Conservation (phyloP, 2,113 vertebrate species). For the Varanus komodoensis region DNA sequence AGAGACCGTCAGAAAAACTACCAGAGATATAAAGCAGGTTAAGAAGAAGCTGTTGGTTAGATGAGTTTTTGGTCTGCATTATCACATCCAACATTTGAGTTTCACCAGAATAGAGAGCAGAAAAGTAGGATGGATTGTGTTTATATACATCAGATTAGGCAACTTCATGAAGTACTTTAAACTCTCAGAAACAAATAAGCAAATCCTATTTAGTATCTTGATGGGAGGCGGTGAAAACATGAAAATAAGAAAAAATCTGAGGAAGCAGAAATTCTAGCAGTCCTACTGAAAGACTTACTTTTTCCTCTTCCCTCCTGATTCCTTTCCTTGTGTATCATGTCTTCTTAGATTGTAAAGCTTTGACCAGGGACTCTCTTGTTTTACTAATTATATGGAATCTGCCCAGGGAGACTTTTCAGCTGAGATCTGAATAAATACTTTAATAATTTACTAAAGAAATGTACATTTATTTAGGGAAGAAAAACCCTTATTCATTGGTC, state of each 20-base stretch:
- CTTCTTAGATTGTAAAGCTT: no score
- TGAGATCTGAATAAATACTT: no score
- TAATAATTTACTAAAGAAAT: no score
- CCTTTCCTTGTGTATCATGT: no score
- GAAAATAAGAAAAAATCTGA: background rate
- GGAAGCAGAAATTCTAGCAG: no score
- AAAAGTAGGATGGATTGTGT: background rate
- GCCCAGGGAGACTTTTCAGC: no score
- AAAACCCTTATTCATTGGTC: background rate
- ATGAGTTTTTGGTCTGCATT: background rate
- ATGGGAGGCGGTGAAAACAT: background rate
- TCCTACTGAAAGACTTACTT: no score
- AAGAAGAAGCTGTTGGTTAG: background rate
- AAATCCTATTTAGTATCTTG: background rate
- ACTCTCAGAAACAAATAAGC: constrained; percentile 1
- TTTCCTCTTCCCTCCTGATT: no score
- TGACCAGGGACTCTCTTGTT: no score
- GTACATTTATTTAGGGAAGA: background rate
- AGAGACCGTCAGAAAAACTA: background rate
- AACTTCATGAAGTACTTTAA: background rate
- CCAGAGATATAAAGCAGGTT: background rate
- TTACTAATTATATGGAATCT: no score
- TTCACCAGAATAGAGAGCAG: background rate
- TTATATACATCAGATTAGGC: background rate
- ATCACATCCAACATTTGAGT: background rate